Evolutionary conservation across 2,113 vertebrate species (phyloP).

Genomic region (Sylvietta virens): DNA sequence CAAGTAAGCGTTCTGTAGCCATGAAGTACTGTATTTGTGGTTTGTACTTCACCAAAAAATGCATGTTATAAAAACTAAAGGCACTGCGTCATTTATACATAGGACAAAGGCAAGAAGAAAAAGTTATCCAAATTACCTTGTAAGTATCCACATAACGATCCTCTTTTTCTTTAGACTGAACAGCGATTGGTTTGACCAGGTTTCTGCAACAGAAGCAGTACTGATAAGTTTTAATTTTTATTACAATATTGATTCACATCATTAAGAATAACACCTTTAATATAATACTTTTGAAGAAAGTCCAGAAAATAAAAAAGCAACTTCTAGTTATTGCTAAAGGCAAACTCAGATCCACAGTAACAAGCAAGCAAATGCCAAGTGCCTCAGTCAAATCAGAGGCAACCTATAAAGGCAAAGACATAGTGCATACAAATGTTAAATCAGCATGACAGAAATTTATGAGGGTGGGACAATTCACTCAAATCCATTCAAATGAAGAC

Average conservation of each 20-base stretch:
- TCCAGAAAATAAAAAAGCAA: background rate
- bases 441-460: background rate
- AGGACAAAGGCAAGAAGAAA: background rate
- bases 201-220: constrained; percentile 76
- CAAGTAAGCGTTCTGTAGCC: background rate
- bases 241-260: background rate
- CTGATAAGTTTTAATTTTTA: background rate
- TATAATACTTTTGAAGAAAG: background rate
- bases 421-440: background rate
- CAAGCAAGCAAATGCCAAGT: background rate
- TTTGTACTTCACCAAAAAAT: background rate
- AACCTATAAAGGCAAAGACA: background rate
- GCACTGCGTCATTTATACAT: background rate
- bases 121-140: constrained; percentile 72
- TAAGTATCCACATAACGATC: constrained; percentile 98
- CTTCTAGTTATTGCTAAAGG: background rate
- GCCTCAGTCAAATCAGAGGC: background rate
- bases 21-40: background rate
- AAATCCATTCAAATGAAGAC: background rate
- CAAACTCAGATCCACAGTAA: background rate
- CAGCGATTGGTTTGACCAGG: constrained; percentile 93
- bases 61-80: background rate
- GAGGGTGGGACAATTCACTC: background rate
- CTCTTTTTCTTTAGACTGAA: constrained; percentile 98
- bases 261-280: background rate